Percentiles rank a stretch among this genome's conserved stretches.
phyloP scores from a whole-genome alignment of 2,888 invertebrate species.

The Camponotus fellah region DNA sequence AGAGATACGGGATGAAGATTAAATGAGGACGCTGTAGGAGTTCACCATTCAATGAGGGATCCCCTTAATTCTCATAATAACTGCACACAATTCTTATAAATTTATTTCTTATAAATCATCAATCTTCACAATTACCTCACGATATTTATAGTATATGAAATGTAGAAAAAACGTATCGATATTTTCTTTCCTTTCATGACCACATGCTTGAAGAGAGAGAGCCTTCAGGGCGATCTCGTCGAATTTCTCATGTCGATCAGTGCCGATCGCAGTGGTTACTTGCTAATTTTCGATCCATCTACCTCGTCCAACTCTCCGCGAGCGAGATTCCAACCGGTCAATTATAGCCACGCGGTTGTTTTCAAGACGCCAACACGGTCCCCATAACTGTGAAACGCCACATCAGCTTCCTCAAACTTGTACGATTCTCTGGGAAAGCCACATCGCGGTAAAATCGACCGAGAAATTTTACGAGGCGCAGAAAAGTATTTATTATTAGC shows the following conservation, averaged over 20 bases:
- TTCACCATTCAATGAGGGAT: too few relatives aligned
- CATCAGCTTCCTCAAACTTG: slow-evolving; percentile 60
- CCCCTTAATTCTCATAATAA: too few relatives aligned
- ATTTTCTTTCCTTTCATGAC: not conserved
- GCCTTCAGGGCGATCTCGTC: not conserved
- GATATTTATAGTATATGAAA: not conserved
- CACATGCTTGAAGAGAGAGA: not conserved
- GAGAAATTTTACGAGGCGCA: slow-evolving; percentile 70
- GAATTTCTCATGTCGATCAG: too few relatives aligned
- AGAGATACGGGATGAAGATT: too few relatives aligned
- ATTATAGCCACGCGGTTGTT: slow-evolving; percentile 33
- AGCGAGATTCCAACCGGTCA: slow-evolving; percentile 49
- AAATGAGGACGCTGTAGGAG: too few relatives aligned
- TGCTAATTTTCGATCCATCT: slow-evolving; percentile 64
- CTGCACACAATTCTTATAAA: too few relatives aligned
- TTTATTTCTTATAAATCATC: too few relatives aligned
- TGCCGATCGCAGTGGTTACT: slow-evolving; percentile 33
- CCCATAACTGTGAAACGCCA: slow-evolving; percentile 51
- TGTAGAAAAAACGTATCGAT: not conserved
- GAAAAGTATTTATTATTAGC: slow-evolving; percentile 77
- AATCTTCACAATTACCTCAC: not conserved
- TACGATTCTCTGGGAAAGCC: slow-evolving; percentile 62
- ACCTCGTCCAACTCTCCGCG: slow-evolving; percentile 37
- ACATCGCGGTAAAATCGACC: slow-evolving; percentile 60
- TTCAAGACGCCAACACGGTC: slow-evolving; percentile 2